A percentile compares a stretch with the other conserved stretches of the same genome.
Conservation (phyloP, 2,113 vertebrate genomes). For the Apistogramma diplotaenia region DNA sequence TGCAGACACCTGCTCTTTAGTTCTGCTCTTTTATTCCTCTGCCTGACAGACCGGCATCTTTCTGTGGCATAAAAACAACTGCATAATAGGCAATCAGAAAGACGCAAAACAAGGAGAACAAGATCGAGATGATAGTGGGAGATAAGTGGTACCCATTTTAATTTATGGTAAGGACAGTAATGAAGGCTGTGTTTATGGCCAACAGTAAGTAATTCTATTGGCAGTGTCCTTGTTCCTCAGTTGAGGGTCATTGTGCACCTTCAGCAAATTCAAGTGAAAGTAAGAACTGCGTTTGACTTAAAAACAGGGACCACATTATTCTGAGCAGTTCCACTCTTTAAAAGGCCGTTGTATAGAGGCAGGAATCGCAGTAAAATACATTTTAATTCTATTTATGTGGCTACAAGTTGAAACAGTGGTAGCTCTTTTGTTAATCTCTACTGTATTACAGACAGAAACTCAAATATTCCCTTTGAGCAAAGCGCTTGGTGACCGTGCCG, state of each 20-base stretch:
- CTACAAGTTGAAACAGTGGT: neutral
- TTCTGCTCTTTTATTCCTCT: neutral
- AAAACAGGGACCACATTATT: neutral
- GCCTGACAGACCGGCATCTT: neutral
- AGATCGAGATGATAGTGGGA: neutral
- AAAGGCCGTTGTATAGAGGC: neutral
- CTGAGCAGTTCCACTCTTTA: neutral
- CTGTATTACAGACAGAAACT: neutral
- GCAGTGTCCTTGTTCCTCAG: slow-evolving; percentile 31
- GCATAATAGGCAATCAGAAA: neutral
- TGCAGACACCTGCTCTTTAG: neutral
- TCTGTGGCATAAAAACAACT: neutral
- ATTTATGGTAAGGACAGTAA: slow-evolving; percentile 26
- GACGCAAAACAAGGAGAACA: neutral
- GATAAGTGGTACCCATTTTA: slow-evolving; percentile 21
- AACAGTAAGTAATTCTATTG: slow-evolving; percentile 1
- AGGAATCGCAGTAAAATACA: neutral
- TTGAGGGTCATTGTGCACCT: slow-evolving; percentile 23
- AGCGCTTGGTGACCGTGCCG: neutral
- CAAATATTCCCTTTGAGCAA: neutral
- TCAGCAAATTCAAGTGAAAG: neutral
- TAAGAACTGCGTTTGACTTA: neutral
- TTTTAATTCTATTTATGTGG: neutral
- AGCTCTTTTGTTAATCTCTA: neutral
- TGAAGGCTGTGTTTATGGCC: slow-evolving; percentile 34